A percentile compares a stretch with the other conserved stretches of the same genome.
Evolutionary conservation across 2,888 invertebrate species (phyloP).

Genomic region (Pemphredon lugubris): DNA sequence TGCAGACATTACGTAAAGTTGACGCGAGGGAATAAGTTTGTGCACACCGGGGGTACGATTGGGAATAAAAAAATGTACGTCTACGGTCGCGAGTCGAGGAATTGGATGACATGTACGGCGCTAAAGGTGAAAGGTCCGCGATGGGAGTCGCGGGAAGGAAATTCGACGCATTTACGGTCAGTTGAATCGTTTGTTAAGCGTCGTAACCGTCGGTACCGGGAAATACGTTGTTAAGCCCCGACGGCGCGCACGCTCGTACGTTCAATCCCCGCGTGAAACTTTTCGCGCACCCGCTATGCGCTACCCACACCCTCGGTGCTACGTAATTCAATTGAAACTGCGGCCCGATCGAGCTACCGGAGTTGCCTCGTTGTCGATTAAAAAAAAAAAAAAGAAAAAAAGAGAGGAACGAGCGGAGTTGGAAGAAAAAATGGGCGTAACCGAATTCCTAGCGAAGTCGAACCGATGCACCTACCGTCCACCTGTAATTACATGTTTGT

Average conservation of each 20-base stretch:
- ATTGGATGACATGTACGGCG: too few species aligned
- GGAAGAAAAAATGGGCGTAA: constrained; percentile 18
- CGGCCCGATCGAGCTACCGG: constrained; percentile 44
- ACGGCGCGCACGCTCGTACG: constrained; percentile 19
- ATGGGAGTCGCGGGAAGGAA: constrained; percentile 26
- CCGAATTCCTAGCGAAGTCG: not conserved
- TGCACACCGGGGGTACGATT: too few species aligned
- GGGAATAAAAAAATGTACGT: too few species aligned
- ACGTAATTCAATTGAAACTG: constrained; percentile 59
- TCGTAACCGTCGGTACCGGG: constrained; percentile 44
- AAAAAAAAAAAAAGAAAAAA: constrained; percentile 12
- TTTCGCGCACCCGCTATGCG: constrained; percentile 35
- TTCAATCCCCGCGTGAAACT: constrained; percentile 48
- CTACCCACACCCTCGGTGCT: constrained; percentile 15
- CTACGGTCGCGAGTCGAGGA: too few species aligned
- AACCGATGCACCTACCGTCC: not conserved
- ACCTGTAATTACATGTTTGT: not conserved
- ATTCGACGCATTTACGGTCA: constrained; percentile 48
- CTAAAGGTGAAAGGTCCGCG: too few species aligned
- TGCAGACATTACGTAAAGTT: too few species aligned
- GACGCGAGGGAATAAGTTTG: too few species aligned
- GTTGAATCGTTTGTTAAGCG: constrained; percentile 52
- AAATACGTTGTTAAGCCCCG: constrained; percentile 45
- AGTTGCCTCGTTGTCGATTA: constrained; percentile 43
- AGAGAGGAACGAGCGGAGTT: not conserved